phyloP scores from a whole-genome alignment of 2,113 vertebrate genomes.

The Sebastes schlegelii region DNA sequence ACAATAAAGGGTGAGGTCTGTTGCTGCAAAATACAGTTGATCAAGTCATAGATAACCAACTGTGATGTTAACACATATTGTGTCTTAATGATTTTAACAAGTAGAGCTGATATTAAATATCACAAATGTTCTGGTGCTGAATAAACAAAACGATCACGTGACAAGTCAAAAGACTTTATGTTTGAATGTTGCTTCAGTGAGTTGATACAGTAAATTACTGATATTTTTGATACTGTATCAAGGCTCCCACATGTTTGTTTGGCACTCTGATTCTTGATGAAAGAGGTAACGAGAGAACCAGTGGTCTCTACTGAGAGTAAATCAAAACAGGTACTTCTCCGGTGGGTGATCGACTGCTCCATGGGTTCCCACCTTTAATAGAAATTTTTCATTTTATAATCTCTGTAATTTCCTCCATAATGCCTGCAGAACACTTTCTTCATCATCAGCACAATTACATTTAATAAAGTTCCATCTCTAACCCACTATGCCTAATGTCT shows the following conservation, averaged over 20 bases:
- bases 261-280: constrained; percentile 1
- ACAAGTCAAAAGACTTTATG: neutral
- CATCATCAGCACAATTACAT: constrained; percentile 66
- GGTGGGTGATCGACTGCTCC: constrained; percentile 23
- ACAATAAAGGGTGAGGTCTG: neutral
- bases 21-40: neutral
- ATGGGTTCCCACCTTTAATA: constrained; percentile 48
- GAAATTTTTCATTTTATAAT: constrained; percentile 34
- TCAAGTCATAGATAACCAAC: neutral
- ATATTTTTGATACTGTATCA: neutral
- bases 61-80: neutral
- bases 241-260: neutral
- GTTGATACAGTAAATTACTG: neutral
- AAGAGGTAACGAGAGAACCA: neutral
- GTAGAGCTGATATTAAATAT: neutral
- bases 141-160: neutral
- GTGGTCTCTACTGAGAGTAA: constrained; percentile 11
- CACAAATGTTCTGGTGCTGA: neutral
- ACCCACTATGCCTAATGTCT: constrained; percentile 55
- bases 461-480: constrained; percentile 70
- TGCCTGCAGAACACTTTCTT: constrained; percentile 30
- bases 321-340: constrained; percentile 40
- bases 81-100: neutral
- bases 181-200: neutral
- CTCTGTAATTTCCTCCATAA: constrained; percentile 38